Base-by-base conservation (phyloP, 1,140 invertebrate species). In the Latrodectus geometricus region DNA sequence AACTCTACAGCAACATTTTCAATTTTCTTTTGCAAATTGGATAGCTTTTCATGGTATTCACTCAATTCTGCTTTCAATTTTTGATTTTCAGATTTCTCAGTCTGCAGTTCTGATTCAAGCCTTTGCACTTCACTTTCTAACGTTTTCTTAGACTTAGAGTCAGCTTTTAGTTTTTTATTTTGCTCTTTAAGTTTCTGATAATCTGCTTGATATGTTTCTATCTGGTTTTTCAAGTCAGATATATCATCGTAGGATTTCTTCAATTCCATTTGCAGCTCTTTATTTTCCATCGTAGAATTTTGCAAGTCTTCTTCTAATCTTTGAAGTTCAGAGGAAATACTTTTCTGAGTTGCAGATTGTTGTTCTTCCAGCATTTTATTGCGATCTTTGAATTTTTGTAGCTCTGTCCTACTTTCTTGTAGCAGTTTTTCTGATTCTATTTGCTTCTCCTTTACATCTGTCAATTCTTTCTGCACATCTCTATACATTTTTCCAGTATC, bases 401-500 rank as follows among this genome's bases (percentile, higher is more conserved):
- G 56, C 11, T 86, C 83, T 8, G 49, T 52, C 0, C 23, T 69
- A 23, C 66, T 49, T 56, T 86, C 83, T 50, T 86, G 83, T 12
- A 86, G 75, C 21, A 21, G 9, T 21, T 72, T 86, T 9, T 77
- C 75, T 11, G 74, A 48, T 56, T 35, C 52, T 48, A 65, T 52
- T 15, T 77, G 48, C 7, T 86, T 77, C 56, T 86, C 83, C 77
- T 86, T 72, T 0, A 48, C 23, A 12, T 86, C 75, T 0, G 49
- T 48, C 48, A 86, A 17, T 20, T 86, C 83, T 77, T 86, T 86
- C 35, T 86, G 83, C 0, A 52, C 83, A 15, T 86, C 83, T 14
- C 83, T 23, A 61, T 86, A 86, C 83, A 86, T 93, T 96, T 95
- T 91, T 97, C 96, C 91, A 97, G 93, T 92, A 97, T 96, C 91